Conservation (phyloP, 1,140 invertebrate species). For the Carcinoscorpius rotundicauda region DNA sequence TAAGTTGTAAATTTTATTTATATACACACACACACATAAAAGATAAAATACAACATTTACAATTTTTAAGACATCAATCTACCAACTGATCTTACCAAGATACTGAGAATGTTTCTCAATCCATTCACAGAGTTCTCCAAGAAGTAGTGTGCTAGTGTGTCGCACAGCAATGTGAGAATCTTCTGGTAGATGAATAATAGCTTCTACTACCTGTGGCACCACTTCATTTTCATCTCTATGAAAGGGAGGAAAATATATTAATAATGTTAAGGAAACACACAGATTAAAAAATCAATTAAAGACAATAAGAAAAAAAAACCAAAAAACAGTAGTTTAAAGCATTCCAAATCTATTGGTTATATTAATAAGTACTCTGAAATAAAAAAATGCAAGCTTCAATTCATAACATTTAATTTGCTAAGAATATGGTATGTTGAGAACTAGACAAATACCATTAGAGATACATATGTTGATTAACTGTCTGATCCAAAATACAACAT, state of each 20-base stretch:
- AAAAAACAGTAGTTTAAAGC: constrained; percentile 4
- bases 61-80: constrained; percentile 7
- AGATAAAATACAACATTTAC: too few species aligned
- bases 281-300: constrained; percentile 23
- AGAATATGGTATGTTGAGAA: too few species aligned
- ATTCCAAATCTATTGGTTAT: constrained; percentile 5
- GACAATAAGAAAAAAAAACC: neutral
- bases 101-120: constrained; percentile 68
- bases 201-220: constrained; percentile 83
- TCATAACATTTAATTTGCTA: too few species aligned
- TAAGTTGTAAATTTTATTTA: too few species aligned
- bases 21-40: too few species aligned
- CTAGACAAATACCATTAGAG: too few species aligned
- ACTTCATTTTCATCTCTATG: constrained; percentile 76
- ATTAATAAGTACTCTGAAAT: neutral
- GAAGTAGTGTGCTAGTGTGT: constrained; percentile 72
- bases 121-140: constrained; percentile 93
- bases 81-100: constrained; percentile 40
- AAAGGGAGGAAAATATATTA: too few species aligned
- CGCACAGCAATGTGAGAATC: constrained; percentile 75
- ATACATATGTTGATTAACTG: too few species aligned
- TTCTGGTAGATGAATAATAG: constrained; percentile 69
- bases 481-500: too few species aligned
- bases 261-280: too few species aligned
- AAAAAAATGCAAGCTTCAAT: too few species aligned